phyloP scores from a whole-genome alignment of 2,888 invertebrate genomes.

The Dolomedes plantarius region DNA sequence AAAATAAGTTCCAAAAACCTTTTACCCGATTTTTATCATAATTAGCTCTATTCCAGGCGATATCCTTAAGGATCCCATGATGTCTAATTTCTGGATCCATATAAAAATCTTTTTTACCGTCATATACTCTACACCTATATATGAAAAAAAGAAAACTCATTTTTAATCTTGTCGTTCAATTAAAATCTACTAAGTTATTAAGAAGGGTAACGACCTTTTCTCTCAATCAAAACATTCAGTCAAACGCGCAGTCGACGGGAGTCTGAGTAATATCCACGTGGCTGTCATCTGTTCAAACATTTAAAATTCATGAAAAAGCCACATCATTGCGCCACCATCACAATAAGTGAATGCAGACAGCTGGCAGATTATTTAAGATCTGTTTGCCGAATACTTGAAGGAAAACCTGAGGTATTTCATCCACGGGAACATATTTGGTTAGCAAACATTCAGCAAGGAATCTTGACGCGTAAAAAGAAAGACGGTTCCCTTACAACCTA shows the following conservation, averaged over 20 bases:
- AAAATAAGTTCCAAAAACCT: no score
- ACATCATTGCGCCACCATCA: slow-evolving; percentile 29
- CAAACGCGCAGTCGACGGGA: neutral
- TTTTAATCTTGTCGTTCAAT: no score
- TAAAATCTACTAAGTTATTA: no score
- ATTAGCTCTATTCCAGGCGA: no score
- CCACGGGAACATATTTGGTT: slow-evolving; percentile 18
- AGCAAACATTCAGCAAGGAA: slow-evolving; percentile 29
- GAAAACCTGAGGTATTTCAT: slow-evolving; percentile 20
- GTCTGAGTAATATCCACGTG: neutral
- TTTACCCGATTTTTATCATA: no score
- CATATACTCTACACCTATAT: no score
- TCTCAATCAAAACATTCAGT: neutral
- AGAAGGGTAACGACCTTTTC: neutral
- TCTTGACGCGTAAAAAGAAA: slow-evolving; percentile 13
- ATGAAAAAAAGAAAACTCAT: no score
- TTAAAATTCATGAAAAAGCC: slow-evolving; percentile 43
- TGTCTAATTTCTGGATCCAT: no score
- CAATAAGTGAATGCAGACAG: slow-evolving; percentile 11
- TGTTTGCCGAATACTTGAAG: slow-evolving; percentile 48
- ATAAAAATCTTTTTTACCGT: no score
- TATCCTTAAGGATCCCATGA: no score
- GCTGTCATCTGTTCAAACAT: slow-evolving; percentile 57
- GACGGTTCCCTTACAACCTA: slow-evolving; percentile 24
- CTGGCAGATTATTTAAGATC: slow-evolving; percentile 33